A percentile compares a stretch with the other conserved stretches of the same genome.
Conservation (phyloP, 2,797 vertebrate species). For the Phaenicophaeus curvirostris region DNA sequence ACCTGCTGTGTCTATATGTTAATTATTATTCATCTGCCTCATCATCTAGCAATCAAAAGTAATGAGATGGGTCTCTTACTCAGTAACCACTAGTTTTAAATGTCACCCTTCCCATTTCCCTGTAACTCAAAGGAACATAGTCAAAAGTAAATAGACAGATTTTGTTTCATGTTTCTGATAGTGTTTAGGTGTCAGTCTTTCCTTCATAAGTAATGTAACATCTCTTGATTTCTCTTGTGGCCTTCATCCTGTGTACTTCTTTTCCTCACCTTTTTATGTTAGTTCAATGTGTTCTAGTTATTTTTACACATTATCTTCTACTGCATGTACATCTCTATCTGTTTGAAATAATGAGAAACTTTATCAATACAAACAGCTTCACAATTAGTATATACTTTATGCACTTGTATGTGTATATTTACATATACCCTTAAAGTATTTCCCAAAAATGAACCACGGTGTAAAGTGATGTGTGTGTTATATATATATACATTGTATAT, state of each 20-base stretch:
- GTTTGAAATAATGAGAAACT: not conserved
- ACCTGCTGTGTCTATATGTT: not conserved
- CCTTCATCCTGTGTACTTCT: not conserved
- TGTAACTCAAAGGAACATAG: not conserved
- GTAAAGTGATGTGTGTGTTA: not conserved
- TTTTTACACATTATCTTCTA: constrained; percentile 43
- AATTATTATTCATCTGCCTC: not conserved
- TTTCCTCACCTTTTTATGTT: constrained; percentile 7
- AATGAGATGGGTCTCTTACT: not conserved
- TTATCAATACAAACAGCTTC: constrained; percentile 10
- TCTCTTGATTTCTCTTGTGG: constrained; percentile 1
- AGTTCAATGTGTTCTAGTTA: not conserved
- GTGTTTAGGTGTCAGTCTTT: not conserved
- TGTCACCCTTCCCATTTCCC: not conserved
- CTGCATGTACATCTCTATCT: not conserved
- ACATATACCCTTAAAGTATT: not conserved
- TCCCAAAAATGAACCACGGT: not conserved
- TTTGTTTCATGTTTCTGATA: not conserved
- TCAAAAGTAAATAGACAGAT: not conserved
- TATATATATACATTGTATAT: not conserved
- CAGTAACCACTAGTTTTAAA: not conserved
- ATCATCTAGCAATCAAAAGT: not conserved
- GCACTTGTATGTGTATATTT: not conserved
- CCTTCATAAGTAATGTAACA: not conserved
- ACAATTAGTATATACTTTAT: not conserved